Conservation (phyloP, 2,797 vertebrate species). For the Amphiprion clarkii region DNA sequence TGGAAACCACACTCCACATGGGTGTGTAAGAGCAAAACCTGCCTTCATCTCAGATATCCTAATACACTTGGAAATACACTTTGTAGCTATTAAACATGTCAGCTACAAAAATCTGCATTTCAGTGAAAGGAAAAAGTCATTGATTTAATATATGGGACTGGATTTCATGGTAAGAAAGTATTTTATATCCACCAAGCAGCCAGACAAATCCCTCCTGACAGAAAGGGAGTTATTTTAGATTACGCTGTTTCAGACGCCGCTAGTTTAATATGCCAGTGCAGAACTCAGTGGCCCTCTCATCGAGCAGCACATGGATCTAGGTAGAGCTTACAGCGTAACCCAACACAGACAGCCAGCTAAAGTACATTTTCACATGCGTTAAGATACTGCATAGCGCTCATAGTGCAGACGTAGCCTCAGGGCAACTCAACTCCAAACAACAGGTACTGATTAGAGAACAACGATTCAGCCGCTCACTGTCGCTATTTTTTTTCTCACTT, state of each 20-base stretch:
- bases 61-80: background rate
- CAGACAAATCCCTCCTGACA: background rate
- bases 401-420: conserved; percentile 43
- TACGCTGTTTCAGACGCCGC: background rate
- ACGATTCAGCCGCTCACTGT: conserved; percentile 7
- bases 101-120: background rate
- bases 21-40: too few species aligned
- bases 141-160: conserved; percentile 6
- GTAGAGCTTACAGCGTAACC: conserved; percentile 39
- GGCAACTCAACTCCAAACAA: conserved; percentile 29
- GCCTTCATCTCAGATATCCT: background rate
- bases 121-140: background rate
- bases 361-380: conserved; percentile 53
- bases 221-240: conserved; percentile 11
- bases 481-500: conserved; percentile 21
- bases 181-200: background rate
- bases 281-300: conserved; percentile 21
- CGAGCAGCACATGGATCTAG: conserved; percentile 48
- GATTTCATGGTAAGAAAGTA: background rate
- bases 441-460: conserved; percentile 61
- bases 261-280: conserved; percentile 4
- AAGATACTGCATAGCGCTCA: conserved; percentile 45
- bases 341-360: conserved; percentile 45
- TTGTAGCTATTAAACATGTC: background rate
- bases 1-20: background rate